Base-by-base conservation (phyloP, 2,888 invertebrate genomes). In the Fragum sueziense region DNA sequence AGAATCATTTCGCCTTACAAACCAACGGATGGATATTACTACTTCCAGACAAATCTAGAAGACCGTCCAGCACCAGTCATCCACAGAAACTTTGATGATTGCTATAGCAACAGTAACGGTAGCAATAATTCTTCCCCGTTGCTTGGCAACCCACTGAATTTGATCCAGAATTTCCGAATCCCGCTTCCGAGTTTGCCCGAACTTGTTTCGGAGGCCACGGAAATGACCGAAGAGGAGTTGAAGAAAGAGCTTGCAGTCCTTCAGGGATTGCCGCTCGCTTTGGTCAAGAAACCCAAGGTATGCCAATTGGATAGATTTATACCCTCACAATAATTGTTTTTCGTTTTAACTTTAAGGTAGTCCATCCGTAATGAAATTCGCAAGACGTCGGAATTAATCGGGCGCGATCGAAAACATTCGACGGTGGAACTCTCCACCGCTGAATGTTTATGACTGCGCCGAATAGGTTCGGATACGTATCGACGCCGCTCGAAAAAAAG, bases 41-140 rank as follows among this genome's bases (percentile, higher is more conserved):
- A 54, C 14, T 52, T 31, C 7, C 54, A 86, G 86, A 80, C 79
- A 17, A 70, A 62, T 14, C 61, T 52, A 0, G 80, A 80, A 17
- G 86, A 86, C 11, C 76, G 81, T n/a, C 84, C 86, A 11, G 77
- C 84, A 17, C 82, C 82, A 6, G 68, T 86, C 20, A 79, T 86
- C 20, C 84, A 84, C 51, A 72, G 86, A 20, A 84, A 82, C 54
- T 85, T 85, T 62, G 86, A 86, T 70, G 86, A 86, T 11, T 78
- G 77, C 61, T 82, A 84, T 71, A 82, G 77, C 34, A 71, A 59
- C 65, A 70, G 73, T 17, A 47, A 27, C 34, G n/a, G 33, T 31
- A 41, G 65, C 65, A 65, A 65, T 65, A 65, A 37, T n/a, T 41
- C 65, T 14, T 65, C 65, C 2, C 65, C 37, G 25, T 25, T 65